phyloP scores from a whole-genome alignment of 1,140 invertebrate genomes.

The Neotoxoptera formosana region DNA sequence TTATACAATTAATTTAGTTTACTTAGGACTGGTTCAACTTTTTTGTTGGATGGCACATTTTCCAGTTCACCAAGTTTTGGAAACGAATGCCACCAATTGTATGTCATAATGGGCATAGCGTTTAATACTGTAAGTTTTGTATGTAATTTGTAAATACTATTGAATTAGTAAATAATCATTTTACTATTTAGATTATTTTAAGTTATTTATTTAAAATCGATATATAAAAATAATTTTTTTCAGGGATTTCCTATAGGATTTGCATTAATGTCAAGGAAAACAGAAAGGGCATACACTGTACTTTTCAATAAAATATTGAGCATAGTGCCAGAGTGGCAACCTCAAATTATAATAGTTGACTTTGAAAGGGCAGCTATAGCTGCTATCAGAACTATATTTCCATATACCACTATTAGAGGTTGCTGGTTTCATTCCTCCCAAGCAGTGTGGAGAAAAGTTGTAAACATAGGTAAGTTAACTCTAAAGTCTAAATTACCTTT shows the following conservation, averaged over 20 bases:
- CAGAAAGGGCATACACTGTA: not conserved
- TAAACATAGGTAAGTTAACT: not conserved
- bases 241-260: not conserved
- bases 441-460: not conserved
- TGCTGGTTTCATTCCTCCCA: not conserved
- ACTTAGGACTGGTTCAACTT: too few species aligned
- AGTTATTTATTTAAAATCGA: too few species aligned
- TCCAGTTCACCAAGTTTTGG: not conserved
- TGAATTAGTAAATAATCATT: not conserved
- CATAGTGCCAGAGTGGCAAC: not conserved
- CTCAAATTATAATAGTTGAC: not conserved
- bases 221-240: not conserved
- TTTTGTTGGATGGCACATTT: too few species aligned
- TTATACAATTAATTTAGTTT: too few species aligned
- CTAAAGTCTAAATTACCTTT: not conserved
- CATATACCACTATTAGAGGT: not conserved
- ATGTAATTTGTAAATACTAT: not conserved
- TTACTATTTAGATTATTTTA: slow-evolving; percentile 15
- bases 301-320: not conserved
- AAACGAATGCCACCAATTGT: too few species aligned
- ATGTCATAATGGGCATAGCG: too few species aligned
- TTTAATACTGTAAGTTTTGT: too few species aligned
- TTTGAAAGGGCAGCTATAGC: not conserved
- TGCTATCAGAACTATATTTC: not conserved
- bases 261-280: not conserved